These are phyloP conservation scores for Ctenodactylus gundi DNA, from an alignment of 2,113 vertebrate species.

Conservation along the genomic window DNA sequence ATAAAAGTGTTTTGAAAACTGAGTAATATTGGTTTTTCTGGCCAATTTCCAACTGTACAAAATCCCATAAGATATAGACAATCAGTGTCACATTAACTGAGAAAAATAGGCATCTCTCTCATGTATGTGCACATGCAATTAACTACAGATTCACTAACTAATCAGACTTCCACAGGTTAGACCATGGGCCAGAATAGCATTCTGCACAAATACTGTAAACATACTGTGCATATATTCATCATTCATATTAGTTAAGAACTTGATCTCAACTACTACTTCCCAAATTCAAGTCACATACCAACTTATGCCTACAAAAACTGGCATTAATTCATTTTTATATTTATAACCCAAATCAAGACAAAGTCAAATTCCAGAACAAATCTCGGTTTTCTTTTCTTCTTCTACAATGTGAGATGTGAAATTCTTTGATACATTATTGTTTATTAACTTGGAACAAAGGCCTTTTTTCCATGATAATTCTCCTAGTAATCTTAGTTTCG, in stretches of 20 bases:
- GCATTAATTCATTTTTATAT: background rate
- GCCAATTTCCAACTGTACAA: slow-evolving; percentile 32
- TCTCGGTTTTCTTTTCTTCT: background rate
- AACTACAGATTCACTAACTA: background rate
- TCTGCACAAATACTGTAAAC: background rate
- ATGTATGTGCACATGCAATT: background rate
- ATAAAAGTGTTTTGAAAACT: background rate
- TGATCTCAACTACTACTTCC: background rate
- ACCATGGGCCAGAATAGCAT: background rate
- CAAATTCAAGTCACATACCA: background rate
- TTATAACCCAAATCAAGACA: slow-evolving; percentile 7
- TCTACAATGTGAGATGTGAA: slow-evolving; percentile 12
- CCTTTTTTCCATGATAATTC: background rate
- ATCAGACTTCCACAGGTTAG: background rate
- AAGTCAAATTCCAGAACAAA: background rate
- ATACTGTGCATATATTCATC: background rate
- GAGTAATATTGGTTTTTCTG: background rate
- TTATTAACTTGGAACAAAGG: background rate
- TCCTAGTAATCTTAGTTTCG: slow-evolving; percentile 5
- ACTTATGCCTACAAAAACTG: slow-evolving; percentile 6
- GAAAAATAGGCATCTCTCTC: background rate
- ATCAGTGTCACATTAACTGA: background rate
- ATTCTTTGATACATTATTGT: slow-evolving; percentile 27
- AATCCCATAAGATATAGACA: background rate
- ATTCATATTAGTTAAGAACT: background rate